A percentile compares a stretch with the other conserved stretches of the same genome.
Evolutionary conservation across 2,113 vertebrate species (phyloP).

Genomic region (Elaphurus davidianus): DNA sequence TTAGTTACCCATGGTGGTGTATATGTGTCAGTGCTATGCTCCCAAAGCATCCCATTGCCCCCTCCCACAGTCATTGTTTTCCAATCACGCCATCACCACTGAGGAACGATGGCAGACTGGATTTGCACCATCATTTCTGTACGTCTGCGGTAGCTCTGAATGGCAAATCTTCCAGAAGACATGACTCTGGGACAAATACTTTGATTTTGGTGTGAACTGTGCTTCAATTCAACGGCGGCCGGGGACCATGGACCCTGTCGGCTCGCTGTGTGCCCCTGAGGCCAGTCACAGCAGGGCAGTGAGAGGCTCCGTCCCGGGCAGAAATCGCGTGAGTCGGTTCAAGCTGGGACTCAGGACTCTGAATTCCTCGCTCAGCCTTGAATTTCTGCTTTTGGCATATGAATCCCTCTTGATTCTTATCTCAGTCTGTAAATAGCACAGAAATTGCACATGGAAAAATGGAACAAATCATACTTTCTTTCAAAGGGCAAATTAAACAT

Average conservation of each 20-base stretch:
- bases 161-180: constrained; percentile 9
- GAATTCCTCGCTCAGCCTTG: constrained; percentile 54
- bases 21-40: not conserved
- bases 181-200: not conserved
- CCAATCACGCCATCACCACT: not conserved
- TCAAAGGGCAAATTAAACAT: constrained; percentile 75
- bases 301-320: not conserved
- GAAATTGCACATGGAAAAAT: constrained; percentile 75
- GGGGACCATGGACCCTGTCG: not conserved
- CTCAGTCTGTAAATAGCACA: constrained; percentile 73
- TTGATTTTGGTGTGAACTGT: not conserved
- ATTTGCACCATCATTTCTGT: not conserved
- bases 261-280: not conserved
- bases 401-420: constrained; percentile 75
- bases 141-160: not conserved
- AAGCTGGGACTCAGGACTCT: constrained; percentile 41
- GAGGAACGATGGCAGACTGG: not conserved
- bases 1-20: accelerated
- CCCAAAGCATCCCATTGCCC: not conserved
- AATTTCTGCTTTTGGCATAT: constrained; percentile 59
- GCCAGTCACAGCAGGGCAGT: not conserved
- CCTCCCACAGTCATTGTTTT: not conserved
- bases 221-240: not conserved
- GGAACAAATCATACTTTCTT: constrained; percentile 75
- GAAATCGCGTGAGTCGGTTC: not conserved